Evolutionary conservation across 2,797 vertebrate species (phyloP).

Genomic region (Remorina albescens): DNA sequence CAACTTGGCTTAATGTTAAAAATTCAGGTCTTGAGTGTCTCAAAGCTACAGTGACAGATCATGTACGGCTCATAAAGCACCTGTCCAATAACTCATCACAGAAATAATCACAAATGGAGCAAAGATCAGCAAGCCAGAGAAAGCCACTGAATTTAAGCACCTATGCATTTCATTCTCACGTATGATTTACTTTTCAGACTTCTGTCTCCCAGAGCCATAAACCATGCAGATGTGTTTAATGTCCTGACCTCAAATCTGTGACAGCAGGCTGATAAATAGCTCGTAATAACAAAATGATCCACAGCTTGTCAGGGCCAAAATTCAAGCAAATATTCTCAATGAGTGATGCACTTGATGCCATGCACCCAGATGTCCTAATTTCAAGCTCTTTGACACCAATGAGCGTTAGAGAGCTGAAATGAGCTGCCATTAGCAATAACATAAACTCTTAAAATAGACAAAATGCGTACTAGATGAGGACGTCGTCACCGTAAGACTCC

Average conservation of each 20-base stretch:
- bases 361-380: background rate
- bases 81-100: background rate
- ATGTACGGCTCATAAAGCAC: slow-evolving; percentile 5
- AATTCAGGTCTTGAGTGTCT: background rate
- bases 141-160: slow-evolving; percentile 20
- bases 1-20: background rate
- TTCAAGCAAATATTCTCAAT: background rate
- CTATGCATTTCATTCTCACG: background rate
- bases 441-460: slow-evolving; percentile 1
- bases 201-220: slow-evolving; percentile 19
- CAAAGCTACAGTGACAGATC: slow-evolving; percentile 20
- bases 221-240: slow-evolving; percentile 13
- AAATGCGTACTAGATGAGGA: slow-evolving; percentile 73
- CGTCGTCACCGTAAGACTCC: slow-evolving; percentile 72
- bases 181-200: slow-evolving; percentile 24
- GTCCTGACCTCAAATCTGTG: slow-evolving; percentile 39
- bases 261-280: slow-evolving; percentile 12
- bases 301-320: slow-evolving; percentile 16
- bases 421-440: background rate
- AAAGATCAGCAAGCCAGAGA: slow-evolving; percentile 22
- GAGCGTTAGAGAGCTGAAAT: background rate
- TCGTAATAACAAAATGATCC: slow-evolving; percentile 18
- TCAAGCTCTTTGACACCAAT: background rate
- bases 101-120: slow-evolving; percentile 21
- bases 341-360: background rate